Evolutionary conservation across 2,113 vertebrate species (phyloP).

Genomic region (Hippocampus abdominalis): DNA sequence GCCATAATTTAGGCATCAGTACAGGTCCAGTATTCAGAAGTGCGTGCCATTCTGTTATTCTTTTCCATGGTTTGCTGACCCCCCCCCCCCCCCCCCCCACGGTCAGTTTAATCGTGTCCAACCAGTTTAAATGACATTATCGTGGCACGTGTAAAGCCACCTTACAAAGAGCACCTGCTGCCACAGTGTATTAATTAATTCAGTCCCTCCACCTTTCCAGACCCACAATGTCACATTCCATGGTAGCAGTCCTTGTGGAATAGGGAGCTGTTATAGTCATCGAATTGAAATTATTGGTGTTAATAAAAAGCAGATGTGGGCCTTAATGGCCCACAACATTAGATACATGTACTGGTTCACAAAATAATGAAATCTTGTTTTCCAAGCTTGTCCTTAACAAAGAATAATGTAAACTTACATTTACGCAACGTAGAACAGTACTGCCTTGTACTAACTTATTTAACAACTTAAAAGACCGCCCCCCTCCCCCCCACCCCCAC

Average conservation of each 20-base stretch:
- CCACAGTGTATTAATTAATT: slow-evolving; percentile 14
- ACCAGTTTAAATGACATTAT: slow-evolving; percentile 5
- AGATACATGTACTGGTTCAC: neutral
- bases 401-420: neutral
- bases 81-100: too few relatives aligned
- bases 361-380: slow-evolving; percentile 47
- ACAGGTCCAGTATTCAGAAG: neutral
- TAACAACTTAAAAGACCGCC: neutral
- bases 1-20: neutral
- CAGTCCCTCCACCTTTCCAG: slow-evolving; percentile 5
- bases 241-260: slow-evolving; percentile 56
- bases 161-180: slow-evolving; percentile 32
- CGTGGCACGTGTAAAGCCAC: neutral
- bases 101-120: neutral
- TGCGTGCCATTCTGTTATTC: neutral
- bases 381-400: neutral
- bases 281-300: slow-evolving; percentile 57
- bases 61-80: neutral
- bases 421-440: neutral
- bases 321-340: neutral
- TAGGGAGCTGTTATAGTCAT: slow-evolving; percentile 56
- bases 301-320: slow-evolving; percentile 71
- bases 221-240: slow-evolving; percentile 29
- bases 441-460: neutral
- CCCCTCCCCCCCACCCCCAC: too few relatives aligned